Base-by-base conservation (phyloP, 1,140 invertebrate species). In the Aphidius gifuensis region DNA sequence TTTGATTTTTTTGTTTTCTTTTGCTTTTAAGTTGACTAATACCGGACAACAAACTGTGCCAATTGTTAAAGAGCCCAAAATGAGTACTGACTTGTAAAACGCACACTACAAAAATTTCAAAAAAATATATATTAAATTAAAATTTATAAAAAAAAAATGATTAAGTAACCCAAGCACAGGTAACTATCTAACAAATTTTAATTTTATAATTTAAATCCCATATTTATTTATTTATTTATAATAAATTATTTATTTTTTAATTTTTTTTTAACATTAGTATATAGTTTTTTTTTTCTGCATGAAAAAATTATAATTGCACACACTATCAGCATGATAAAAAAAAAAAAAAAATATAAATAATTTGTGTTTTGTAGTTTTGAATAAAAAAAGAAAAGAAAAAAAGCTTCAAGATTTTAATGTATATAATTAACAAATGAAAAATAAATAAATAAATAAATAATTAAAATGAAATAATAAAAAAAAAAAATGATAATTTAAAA, bases 1-100 rank as follows among this genome's bases (percentile, higher is more conserved):
- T 61, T 53, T 40, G 23, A 60, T 64, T 60, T 56, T 64, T 77
- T 76, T 68, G 68, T 75, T 74, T 78, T 74, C 76, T 74, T 73
- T 76, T 70, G 74, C 78, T 79, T 80, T 80, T 80, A 80, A 79
- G 78, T 80, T 79, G 78, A 80, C 78, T 80, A 80, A 80, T 78
- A 80, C 74, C 71, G 78, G 78, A 79, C 77, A 77, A 72, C 75
- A 77, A 68, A 69, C 71, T 75, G 76, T 74, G 78, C 74, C 76
- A 77, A 79, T 73, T 74, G 73, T 79, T 74, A 79, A 77, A 79
- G 76, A 79, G 74, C 74, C 75, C 70, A 76, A 78, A 74, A 80
- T 76, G 75, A 80, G 78, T 79, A 80, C 78, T 79, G 78, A 79
- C 75, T 80, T 79, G 77, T 80, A 80, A 9, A n/a, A n/a, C n/a